Evolutionary conservation across 2,113 vertebrate genomes (phyloP).

Genomic region (Pseudonaja textilis): DNA sequence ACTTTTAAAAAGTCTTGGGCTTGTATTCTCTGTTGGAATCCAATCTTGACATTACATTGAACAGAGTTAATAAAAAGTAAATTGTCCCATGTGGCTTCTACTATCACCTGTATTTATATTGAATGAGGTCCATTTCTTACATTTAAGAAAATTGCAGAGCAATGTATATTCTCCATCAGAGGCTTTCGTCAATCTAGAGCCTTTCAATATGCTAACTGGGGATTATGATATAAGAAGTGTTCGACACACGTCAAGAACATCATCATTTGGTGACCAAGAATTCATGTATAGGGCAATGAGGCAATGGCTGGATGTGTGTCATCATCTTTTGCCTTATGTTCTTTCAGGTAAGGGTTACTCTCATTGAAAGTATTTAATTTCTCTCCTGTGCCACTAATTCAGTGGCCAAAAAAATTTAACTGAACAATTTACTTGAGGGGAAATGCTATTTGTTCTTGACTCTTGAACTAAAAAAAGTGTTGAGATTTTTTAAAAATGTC

Average conservation of each 20-base stretch:
- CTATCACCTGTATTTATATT: neutral
- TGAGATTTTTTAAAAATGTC: neutral
- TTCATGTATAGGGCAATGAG: neutral
- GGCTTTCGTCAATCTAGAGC: neutral
- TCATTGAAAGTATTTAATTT: neutral
- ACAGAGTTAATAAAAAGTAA: neutral
- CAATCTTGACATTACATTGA: conserved; percentile 32
- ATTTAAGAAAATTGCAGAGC: neutral
- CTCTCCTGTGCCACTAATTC: neutral
- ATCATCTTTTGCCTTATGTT: neutral
- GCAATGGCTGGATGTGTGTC: neutral
- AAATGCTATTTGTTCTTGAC: conserved; percentile 6
- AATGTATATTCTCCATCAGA: neutral
- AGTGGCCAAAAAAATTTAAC: neutral
- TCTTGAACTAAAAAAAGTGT: conserved; percentile 11
- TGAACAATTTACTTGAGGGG: neutral
- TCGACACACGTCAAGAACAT: neutral
- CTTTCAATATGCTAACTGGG: neutral
- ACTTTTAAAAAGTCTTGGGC: conserved; percentile 32
- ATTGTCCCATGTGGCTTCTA: neutral
- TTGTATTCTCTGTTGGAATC: conserved; percentile 43
- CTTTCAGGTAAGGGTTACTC: neutral
- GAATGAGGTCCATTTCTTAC: neutral
- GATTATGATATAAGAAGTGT: neutral
- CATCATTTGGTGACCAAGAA: neutral